phyloP scores from a whole-genome alignment of 2,797 vertebrate genomes.

The Sparus aurata region DNA sequence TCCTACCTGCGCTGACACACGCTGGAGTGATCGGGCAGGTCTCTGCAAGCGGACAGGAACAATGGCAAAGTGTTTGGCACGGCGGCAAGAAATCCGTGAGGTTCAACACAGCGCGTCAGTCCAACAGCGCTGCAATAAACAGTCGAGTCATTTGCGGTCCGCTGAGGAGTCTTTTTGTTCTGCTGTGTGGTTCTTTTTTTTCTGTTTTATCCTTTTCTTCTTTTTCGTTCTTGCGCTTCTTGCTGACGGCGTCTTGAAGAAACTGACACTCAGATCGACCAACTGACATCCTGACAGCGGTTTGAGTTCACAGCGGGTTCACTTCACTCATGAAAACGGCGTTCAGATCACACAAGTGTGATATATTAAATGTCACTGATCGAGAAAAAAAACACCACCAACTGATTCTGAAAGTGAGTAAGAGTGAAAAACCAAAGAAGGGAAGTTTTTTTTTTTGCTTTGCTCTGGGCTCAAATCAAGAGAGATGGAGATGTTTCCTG shows the following conservation, averaged over 20 bases:
- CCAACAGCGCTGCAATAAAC: not conserved
- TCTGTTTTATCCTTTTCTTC: not conserved
- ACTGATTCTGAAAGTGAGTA: constrained; percentile 25
- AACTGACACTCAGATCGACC: not conserved
- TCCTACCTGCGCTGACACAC: not conserved
- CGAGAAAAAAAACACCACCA: constrained; percentile 7
- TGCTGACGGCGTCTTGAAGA: constrained; percentile 2
- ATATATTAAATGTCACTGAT: not conserved
- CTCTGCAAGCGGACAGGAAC: constrained; percentile 51
- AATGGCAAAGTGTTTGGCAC: constrained; percentile 51
- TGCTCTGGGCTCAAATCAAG: no score
- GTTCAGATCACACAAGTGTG: constrained; percentile 15
- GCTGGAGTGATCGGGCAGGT: constrained; percentile 45
- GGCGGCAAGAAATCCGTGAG: constrained; percentile 53
- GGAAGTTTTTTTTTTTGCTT: not conserved
- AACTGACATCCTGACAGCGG: constrained; percentile 24
- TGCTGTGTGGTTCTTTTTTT: not conserved
- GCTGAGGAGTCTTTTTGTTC: not conserved
- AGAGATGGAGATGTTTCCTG: no score
- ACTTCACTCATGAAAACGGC: constrained; percentile 1
- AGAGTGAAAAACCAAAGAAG: constrained; percentile 10
- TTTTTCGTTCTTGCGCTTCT: not conserved
- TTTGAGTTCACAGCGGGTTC: constrained; percentile 8
- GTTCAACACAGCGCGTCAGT: constrained; percentile 54
- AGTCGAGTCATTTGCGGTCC: not conserved